A percentile compares a stretch with the other conserved stretches of the same genome.
These are phyloP conservation scores for Lamellibrachia satsuma DNA, from an alignment of 2,888 invertebrate genomes.

Conservation along the genomic window DNA sequence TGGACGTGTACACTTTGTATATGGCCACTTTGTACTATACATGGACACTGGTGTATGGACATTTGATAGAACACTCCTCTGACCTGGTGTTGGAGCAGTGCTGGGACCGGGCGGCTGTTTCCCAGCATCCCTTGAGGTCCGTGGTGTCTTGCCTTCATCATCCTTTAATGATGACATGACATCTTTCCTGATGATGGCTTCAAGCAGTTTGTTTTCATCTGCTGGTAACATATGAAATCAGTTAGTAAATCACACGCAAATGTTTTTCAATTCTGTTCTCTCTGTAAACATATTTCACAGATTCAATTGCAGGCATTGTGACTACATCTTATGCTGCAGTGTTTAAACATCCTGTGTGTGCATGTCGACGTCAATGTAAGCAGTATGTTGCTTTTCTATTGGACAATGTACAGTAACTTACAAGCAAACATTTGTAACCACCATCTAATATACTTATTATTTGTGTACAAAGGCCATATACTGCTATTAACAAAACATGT, in stretches of 20 bases:
- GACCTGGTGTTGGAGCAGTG: background rate
- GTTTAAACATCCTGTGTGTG: no score
- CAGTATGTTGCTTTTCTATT: no score
- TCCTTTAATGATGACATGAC: background rate
- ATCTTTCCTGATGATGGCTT: constrained; percentile 3
- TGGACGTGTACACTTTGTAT: background rate
- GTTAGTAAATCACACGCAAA: background rate
- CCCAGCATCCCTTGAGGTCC: background rate
- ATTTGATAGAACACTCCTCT: background rate
- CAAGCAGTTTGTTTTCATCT: constrained; percentile 6
- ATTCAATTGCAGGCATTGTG: no score
- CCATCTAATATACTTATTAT: background rate
- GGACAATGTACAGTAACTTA: no score
- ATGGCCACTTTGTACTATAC: background rate
- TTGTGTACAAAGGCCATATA: background rate
- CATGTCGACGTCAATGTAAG: no score
- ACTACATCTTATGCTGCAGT: no score
- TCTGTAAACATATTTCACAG: no score
- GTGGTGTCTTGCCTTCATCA: background rate
- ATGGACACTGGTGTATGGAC: background rate
- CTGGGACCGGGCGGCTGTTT: background rate
- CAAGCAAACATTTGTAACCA: no score
- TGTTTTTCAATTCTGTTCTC: no score
- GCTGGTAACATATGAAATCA: background rate
- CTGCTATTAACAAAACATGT: background rate